Base-by-base conservation (phyloP, 2,797 vertebrate species). In the Ceyx erithaca region DNA sequence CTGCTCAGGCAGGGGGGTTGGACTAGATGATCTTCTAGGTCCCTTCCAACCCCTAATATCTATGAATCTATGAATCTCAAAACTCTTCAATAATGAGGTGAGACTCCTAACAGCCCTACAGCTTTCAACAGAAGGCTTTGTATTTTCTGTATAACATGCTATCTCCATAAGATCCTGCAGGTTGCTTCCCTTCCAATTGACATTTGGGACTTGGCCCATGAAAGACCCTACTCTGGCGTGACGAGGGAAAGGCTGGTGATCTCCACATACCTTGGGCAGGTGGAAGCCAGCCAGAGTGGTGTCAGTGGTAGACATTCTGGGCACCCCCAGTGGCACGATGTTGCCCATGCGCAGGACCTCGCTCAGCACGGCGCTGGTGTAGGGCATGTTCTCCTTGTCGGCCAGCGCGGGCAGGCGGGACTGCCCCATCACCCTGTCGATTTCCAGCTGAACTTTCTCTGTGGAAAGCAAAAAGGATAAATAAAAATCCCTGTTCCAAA, bases 381-480 rank as follows among this genome's bases (percentile, higher is more conserved):
- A 99, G 1, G 99, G 98, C 97, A 99, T 96, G 89, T 94, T 96
- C 45, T 98, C 94, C 87, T 97, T 97, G 90, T 98, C 96, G 0
- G 97, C 97, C 97, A 98, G 92, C 1, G 82, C 76, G 2, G 98
- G 98, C 45, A 84, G 97, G 14, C 94, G 97, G 19, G 63, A 96
- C 66, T 84, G 96, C 86, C 98, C 98, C 0, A 99, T 93, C 87
- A 98, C 98, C 1, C 49, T 37, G 63, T 99, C 98, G 2, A 99
- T 99, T 96, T 99, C 98, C 9, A 92, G 96, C 30, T 99, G 98
- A 31, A 98, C 98, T 87, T 98, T 98, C 40, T 98, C 99, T 99
- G 41, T 3, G 41, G 87, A 72, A 80, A 83, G 54, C 30, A 23
- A 33, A 35, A 14, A n/a, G 31, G 8, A 55, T 6, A 54, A 8